Base-by-base conservation (phyloP, 2,797 vertebrate species). In the Silurus aristotelis region DNA sequence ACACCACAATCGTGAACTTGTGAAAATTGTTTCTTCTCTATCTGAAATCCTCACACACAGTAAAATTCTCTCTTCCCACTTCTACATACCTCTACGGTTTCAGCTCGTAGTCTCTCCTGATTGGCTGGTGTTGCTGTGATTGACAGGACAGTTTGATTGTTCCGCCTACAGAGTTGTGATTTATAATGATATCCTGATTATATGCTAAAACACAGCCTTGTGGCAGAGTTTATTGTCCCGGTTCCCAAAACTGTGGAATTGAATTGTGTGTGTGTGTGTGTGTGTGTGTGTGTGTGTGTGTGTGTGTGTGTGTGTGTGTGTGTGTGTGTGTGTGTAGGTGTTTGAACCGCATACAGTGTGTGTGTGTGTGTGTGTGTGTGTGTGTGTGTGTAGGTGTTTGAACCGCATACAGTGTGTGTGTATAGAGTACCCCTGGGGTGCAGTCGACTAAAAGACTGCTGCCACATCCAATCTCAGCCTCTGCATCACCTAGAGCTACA, bases 361-460 rank as follows among this genome's bases (percentile, higher is more conserved):
- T n/a, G 70, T 75, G 73, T 70, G 43, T 82, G 61, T 67, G 67
- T 38, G 78, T 64, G 78, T 58, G 79, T 82, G 80, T 82, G 79
- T 67, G 80, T 68, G 79, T 86, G 63, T 68, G 71, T 67, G 84
- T 67, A n/a, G 46, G 84, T 86, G 84, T 86, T 82, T 86, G 88
- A 84, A 79, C 61, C 82, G 38, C 60, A 38, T 60, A 48, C 27
- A 19, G 17, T 67, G 63, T 78, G 63, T 78, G 70, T 75, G 73
- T 70, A n/a, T 70, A n/a, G 73, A 63, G 15, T 15, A 77, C 22
- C 75, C 85, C 83, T 66, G 48, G 75, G 70, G 81, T 81, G 67
- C 82, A 86, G 78, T 87, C 67, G 63, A 76, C 79, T 87, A 86
- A 83, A 86, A 73, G 71, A 70, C 88, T 82, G 66, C 84, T 81